phyloP scores from a whole-genome alignment of 2,888 invertebrate genomes.

The Sinotaia quadrata region DNA sequence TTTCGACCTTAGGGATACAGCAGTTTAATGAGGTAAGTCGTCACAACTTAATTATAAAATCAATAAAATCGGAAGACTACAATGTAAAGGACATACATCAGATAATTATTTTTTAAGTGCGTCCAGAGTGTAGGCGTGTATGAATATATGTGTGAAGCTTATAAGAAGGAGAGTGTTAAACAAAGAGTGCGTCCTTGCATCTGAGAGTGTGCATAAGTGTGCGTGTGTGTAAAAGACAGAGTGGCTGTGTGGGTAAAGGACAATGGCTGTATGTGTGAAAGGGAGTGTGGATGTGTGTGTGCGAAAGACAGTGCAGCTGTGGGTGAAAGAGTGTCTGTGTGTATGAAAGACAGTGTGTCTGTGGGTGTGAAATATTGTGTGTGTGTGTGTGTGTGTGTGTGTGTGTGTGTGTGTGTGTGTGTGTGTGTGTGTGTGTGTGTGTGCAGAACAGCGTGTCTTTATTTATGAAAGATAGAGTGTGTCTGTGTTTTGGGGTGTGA shows the following conservation, averaged over 20 bases:
- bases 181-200: background rate
- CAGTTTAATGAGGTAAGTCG: background rate
- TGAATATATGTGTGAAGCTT: no score
- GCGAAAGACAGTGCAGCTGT: background rate
- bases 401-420: slow-evolving; percentile 5
- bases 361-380: no score
- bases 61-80: background rate
- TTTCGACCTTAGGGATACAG: no score
- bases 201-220: background rate
- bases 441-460: no score
- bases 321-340: background rate
- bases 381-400: background rate
- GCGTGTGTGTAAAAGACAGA: background rate
- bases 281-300: slow-evolving; percentile 2
- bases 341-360: no score
- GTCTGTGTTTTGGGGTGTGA: background rate
- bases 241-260: background rate
- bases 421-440: slow-evolving; percentile 13
- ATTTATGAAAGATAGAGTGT: no score
- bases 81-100: background rate
- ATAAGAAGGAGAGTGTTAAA: background rate
- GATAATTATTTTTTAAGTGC: no score
- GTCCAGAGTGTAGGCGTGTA: no score
- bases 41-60: background rate
- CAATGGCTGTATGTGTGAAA: slow-evolving; percentile 4